These are phyloP conservation scores for Micromys minutus DNA, from an alignment of 2,113 vertebrate genomes.

Conservation along the genomic window DNA sequence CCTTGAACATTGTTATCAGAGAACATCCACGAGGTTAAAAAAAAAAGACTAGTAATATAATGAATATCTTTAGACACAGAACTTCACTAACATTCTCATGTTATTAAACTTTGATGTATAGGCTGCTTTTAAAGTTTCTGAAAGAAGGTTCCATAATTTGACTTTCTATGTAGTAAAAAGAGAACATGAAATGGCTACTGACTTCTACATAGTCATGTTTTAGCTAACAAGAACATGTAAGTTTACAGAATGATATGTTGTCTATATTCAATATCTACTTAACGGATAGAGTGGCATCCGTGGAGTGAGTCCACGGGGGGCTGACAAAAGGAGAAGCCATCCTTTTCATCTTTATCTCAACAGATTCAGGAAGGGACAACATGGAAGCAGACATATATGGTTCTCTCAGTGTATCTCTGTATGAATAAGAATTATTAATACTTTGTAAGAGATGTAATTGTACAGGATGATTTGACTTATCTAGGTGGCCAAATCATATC, in stretches of 20 bases:
- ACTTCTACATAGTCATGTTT: background rate
- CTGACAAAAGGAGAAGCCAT: too few relatives aligned
- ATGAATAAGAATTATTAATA: too few relatives aligned
- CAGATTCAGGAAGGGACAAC: too few relatives aligned
- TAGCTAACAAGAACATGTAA: background rate
- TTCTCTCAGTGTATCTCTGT: too few relatives aligned
- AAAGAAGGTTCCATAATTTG: slow-evolving; percentile 24
- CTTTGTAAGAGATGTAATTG: too few relatives aligned
- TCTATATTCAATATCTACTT: background rate
- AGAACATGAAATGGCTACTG: background rate
- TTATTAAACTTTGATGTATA: background rate
- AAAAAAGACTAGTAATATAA: background rate
- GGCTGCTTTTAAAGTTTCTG: background rate
- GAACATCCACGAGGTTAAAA: background rate
- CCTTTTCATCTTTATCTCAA: too few relatives aligned
- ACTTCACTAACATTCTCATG: background rate
- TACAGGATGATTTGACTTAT: too few relatives aligned
- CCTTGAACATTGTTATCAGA: background rate
- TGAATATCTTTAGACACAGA: background rate
- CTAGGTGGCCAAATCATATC: too few relatives aligned
- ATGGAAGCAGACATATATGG: too few relatives aligned
- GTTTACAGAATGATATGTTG: background rate
- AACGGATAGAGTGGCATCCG: too few relatives aligned
- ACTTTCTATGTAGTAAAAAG: background rate
- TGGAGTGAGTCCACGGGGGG: too few relatives aligned